These are phyloP conservation scores for Pelochelys cantorii DNA, from an alignment of 2,797 vertebrate species.

Conservation along the genomic window DNA sequence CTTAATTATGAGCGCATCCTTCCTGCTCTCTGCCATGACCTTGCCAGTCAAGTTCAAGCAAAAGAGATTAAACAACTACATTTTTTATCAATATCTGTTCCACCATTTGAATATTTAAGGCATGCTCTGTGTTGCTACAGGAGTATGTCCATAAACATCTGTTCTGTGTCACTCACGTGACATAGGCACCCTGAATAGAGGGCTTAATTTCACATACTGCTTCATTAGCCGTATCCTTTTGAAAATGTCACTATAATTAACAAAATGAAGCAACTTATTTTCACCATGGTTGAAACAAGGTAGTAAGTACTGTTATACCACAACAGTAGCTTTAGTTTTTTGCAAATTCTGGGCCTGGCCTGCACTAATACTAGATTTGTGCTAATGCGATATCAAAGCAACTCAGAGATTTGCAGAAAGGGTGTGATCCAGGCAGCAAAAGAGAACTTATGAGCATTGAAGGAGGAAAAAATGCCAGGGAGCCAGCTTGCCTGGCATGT, in stretches of 20 bases:
- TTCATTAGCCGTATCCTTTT: background rate
- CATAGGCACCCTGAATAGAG: background rate
- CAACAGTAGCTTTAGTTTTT: background rate
- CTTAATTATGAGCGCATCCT: constrained; percentile 30
- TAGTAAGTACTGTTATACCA: background rate
- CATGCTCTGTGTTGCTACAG: background rate
- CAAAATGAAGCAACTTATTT: background rate
- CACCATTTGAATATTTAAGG: constrained; percentile 15
- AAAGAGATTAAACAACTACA: background rate
- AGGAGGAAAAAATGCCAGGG: background rate
- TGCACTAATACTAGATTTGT: background rate
- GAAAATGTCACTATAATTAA: background rate
- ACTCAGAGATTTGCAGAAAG: background rate
- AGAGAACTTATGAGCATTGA: background rate
- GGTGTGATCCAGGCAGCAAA: background rate
- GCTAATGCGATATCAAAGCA: background rate
- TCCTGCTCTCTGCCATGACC: constrained; percentile 6
- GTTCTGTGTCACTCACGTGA: background rate
- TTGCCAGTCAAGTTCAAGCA: background rate
- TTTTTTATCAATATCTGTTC: constrained; percentile 37
- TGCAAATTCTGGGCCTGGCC: background rate
- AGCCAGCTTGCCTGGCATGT: background rate
- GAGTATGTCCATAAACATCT: background rate
- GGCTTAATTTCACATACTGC: background rate
- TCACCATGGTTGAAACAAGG: background rate